These are phyloP conservation scores for Euphonia xanthogaster DNA, from an alignment of 2,797 vertebrate genomes.

Conservation along the genomic window DNA sequence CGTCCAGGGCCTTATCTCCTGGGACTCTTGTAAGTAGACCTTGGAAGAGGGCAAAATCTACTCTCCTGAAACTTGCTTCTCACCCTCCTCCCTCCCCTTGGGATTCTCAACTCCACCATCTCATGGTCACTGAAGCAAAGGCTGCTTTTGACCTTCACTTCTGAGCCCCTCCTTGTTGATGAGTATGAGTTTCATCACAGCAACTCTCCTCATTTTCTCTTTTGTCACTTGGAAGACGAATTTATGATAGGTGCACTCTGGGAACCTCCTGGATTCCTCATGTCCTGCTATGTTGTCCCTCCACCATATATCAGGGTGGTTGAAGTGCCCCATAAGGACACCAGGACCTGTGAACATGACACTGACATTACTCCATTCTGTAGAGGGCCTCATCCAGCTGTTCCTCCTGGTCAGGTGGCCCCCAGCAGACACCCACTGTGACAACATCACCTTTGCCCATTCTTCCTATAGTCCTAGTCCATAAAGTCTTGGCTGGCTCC, in stretches of 20 bases:
- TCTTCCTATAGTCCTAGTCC: background rate
- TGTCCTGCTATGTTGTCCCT: background rate
- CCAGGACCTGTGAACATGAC: background rate
- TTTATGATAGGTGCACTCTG: background rate
- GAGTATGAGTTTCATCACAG: background rate
- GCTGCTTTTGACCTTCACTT: background rate
- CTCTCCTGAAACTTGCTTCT: background rate
- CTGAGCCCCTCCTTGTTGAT: background rate
- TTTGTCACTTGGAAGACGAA: background rate
- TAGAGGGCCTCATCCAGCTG: background rate
- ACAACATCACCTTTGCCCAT: background rate
- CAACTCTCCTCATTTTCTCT: background rate
- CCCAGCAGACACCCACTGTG: background rate
- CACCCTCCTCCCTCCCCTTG: background rate
- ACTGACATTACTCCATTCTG: background rate
- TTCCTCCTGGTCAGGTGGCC: background rate
- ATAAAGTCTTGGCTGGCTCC: background rate
- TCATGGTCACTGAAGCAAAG: background rate
- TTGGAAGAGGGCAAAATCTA: background rate
- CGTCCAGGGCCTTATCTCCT: background rate
- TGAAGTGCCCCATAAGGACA: background rate
- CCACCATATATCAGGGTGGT: background rate
- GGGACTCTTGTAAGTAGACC: background rate
- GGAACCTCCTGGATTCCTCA: background rate
- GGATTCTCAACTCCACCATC: background rate